Base-by-base conservation (phyloP, 2,888 invertebrate species). In the Synergus laeviventris region DNA sequence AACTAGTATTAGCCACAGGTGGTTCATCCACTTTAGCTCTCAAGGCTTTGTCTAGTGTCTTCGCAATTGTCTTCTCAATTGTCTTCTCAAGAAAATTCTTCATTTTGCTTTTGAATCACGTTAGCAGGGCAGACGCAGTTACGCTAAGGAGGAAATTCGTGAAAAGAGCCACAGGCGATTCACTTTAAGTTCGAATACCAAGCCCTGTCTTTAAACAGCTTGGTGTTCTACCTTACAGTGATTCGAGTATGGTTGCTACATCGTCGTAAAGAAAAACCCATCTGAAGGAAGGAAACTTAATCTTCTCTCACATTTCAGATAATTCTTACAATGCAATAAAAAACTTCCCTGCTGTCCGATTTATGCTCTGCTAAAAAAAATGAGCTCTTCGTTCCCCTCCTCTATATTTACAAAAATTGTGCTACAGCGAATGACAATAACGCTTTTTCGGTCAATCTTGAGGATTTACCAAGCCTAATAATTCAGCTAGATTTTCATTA, bases 221-320 rank as follows among this genome's bases (percentile, higher is more conserved):
- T 97, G 97, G 97, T 97, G 97, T 97, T 97, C 96, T 96, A 96
- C 96, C 96, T 97, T 97, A 97, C 97, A 97, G 97, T 97, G 97
- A 96, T 94, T 92, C 93, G 94, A 93, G 93, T 92, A 91, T 90
- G 91, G 88, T 82, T 59, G 76, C 66, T 74, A 78, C 81, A 61
- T 73, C 73, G 31, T 21, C 24, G 1, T 11, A 14, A 61, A 36
- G 12, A 59, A 5, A 0, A 24, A 12, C 21, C 24, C 5, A 24
- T 24, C 4, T 21, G 18, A 14, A 14, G 2, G 21, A 59, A 59
- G 5, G 0, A 24, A 59, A 24, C 14, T 14, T 18, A 2, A 21
- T 18, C 12, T 24, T 59, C 7, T 24, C 9, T 56, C 11, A 56
- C 1, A 12, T 56, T 11, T 18, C 12, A 21, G 11, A 56, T 56